Conservation (phyloP, 2,888 invertebrate species). For the Apamea crenata region DNA sequence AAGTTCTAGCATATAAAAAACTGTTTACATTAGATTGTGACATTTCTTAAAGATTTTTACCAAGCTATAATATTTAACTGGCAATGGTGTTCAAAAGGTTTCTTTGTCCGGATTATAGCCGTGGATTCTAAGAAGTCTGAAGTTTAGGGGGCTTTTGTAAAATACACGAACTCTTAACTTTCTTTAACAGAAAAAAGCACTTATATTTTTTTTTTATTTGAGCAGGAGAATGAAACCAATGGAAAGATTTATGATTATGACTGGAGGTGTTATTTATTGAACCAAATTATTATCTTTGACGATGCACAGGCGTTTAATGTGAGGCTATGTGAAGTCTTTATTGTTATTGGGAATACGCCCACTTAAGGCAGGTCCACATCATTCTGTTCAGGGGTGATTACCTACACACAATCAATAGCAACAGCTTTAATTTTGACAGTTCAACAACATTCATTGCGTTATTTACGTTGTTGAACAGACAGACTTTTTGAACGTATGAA, state of each 20-base stretch:
- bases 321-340: slow-evolving; percentile 60
- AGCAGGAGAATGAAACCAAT: slow-evolving; percentile 47
- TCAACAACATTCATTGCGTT: not conserved
- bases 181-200: slow-evolving; percentile 67
- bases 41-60: slow-evolving; percentile 23
- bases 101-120: slow-evolving; percentile 47
- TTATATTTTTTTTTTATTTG: slow-evolving; percentile 63
- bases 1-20: not conserved
- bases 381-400: not conserved
- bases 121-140: slow-evolving; percentile 43
- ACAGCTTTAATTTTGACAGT: not conserved
- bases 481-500: too few species aligned
- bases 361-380: slow-evolving; percentile 5
- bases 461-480: too few species aligned
- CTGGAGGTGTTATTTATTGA: slow-evolving; percentile 64
- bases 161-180: slow-evolving; percentile 61
- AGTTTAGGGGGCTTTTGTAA: slow-evolving; percentile 53
- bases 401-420: not conserved
- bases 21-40: slow-evolving; percentile 7
- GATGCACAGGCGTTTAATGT: slow-evolving; percentile 48
- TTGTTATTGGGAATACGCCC: slow-evolving; percentile 36
- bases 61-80: slow-evolving; percentile 15
- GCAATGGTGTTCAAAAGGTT: slow-evolving; percentile 36
- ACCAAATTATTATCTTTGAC: slow-evolving; percentile 62
- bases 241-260: slow-evolving; percentile 63